Base-by-base conservation (phyloP, 2,888 invertebrate genomes). In the Syrista parreyssii region DNA sequence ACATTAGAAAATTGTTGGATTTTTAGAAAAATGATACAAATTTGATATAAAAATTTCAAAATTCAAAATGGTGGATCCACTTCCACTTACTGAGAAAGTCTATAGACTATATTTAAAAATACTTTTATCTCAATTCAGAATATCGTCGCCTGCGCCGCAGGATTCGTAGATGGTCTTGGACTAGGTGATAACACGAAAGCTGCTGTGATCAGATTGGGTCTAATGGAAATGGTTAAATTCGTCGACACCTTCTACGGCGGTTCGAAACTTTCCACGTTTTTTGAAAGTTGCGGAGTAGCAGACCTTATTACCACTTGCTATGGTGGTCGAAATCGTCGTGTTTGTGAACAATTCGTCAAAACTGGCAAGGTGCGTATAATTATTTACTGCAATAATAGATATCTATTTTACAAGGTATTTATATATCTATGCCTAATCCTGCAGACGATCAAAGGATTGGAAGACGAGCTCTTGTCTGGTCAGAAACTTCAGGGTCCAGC, bases 401-500 rank as follows among this genome's bases (percentile, higher is more conserved):
- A 68, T 75, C 36, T 73, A 35, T 75, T 32, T 55, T 11, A 32
- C 12, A 75, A 15, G 30, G 2, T 32, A 73, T 73, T 73, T 4
- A 78, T 74, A 75, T 72, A 79, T 79, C 40, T 11, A 9, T 23
- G 1, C 6, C 15, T 23, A 40, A 40, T 15, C 12, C n/a, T 68
- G 12, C 80, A 93, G 93, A 94, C 96, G 0, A 97, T 99, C 87
- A 96, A 96, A 89, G 95, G 96, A 88, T 92, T 99, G 75, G 99
- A 99, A 91, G 95, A 95, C 82, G 98, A 99, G 92, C 94, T 99
- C 95, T 92, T 99, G 75, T 98, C 98, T 91, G 99, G 99, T 3
- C 99, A 99, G 92, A 98, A 98, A 89, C 93, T 99, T 76, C 99
- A 99, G 91, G 99, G 99, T 3, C 99, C 99, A 12, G 96, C 97